phyloP scores from a whole-genome alignment of 1,140 invertebrate species.

The Latrodectus geometricus region DNA sequence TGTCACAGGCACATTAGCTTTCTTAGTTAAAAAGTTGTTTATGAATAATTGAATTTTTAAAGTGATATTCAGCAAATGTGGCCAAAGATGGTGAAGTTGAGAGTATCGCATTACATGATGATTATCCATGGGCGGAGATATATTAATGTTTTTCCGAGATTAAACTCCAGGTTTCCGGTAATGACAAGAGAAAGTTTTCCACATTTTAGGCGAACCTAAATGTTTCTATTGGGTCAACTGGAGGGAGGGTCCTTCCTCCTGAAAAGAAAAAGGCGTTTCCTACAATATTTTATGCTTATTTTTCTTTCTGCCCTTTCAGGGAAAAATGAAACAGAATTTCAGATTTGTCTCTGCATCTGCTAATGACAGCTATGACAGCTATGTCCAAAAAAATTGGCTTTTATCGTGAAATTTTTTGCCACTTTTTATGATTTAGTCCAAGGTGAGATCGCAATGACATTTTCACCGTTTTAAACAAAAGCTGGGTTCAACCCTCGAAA shows the following conservation, averaged over 20 bases:
- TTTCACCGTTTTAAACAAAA: no score
- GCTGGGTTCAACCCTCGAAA: no score
- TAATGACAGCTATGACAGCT: no score
- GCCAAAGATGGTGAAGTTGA: constrained; percentile 20
- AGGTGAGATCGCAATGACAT: no score
- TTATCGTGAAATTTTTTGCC: no score
- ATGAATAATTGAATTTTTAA: not conserved
- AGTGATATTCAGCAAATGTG: not conserved
- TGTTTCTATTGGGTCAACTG: constrained; percentile 42
- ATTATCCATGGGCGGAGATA: constrained; percentile 30
- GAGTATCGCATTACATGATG: not conserved
- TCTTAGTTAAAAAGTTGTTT: not conserved
- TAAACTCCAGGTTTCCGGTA: constrained; percentile 8
- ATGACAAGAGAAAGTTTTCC: constrained; percentile 52
- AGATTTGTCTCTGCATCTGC: constrained; percentile 2
- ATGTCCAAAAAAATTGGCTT: no score
- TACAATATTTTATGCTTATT: not conserved
- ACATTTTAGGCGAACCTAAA: constrained; percentile 10
- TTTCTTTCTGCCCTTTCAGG: not conserved
- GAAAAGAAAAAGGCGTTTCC: constrained; percentile 8
- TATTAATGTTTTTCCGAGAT: constrained; percentile 24
- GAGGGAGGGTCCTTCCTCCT: not conserved
- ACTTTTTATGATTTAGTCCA: no score
- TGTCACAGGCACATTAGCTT: not conserved
- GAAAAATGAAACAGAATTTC: constrained; percentile 48